Conservation (phyloP, 2,797 vertebrate species). For the Catamblyrhynchus diadema region DNA sequence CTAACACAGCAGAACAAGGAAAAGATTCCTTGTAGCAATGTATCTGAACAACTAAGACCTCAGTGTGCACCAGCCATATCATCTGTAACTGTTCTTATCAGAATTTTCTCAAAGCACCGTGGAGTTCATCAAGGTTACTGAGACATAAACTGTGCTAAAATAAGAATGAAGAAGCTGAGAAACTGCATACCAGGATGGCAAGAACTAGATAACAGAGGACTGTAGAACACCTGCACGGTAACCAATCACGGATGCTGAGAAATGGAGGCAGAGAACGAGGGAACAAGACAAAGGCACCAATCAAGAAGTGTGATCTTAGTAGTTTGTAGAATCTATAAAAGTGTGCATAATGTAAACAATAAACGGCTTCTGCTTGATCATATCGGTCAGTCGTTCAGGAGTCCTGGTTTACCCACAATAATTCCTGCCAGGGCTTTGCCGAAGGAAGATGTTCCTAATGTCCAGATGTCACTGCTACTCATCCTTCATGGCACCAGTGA, state of each 20-base stretch:
- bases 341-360: background rate
- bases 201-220: background rate
- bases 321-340: background rate
- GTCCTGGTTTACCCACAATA: background rate
- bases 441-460: background rate
- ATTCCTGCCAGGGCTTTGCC: background rate
- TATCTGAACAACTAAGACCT: background rate
- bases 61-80: background rate
- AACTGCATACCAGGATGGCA: background rate
- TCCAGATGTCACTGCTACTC: background rate
- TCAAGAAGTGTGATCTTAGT: background rate
- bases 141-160: background rate
- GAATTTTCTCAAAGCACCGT: background rate
- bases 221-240: background rate
- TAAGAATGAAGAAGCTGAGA: background rate
- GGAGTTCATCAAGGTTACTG: background rate
- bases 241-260: background rate
- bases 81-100: background rate
- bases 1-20: background rate
- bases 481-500: background rate
- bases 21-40: background rate
- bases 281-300: background rate
- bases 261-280: background rate
- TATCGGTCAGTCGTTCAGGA: background rate
- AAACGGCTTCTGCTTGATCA: background rate